Evolutionary conservation across 2,113 vertebrate genomes (phyloP).

Genomic region (Xiphophorus hellerii): DNA sequence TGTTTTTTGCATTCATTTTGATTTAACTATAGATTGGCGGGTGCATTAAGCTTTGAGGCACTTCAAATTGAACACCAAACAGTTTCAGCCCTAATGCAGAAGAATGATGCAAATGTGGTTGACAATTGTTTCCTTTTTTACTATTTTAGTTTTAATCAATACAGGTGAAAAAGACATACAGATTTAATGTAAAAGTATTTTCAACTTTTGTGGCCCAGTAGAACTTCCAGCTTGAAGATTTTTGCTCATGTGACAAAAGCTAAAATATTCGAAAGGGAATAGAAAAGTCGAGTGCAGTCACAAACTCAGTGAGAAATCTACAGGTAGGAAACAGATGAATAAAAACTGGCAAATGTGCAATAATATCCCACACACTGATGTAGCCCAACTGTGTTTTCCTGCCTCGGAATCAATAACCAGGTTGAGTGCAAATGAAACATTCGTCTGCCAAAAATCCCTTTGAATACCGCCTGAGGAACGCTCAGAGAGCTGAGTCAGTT

Average conservation of each 20-base stretch:
- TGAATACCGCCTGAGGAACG: conserved; percentile 43
- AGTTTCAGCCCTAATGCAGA: too few species aligned
- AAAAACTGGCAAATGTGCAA: conserved; percentile 40
- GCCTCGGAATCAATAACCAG: conserved; percentile 62
- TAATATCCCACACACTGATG: conserved; percentile 23
- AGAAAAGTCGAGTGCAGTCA: background rate
- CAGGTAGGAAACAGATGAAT: conserved; percentile 20
- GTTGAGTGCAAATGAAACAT: conserved; percentile 59
- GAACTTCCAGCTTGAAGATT: background rate
- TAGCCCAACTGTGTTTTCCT: conserved; percentile 45
- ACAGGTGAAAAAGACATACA: too few species aligned
- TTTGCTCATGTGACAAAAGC: background rate
- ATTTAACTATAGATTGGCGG: too few species aligned
- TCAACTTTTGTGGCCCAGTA: too few species aligned
- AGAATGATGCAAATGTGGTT: too few species aligned
- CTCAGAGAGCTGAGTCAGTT: conserved; percentile 63
- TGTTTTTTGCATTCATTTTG: too few species aligned
- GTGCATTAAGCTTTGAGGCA: too few species aligned
- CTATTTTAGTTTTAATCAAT: too few species aligned
- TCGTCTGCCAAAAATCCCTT: conserved; percentile 50
- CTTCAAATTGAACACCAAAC: too few species aligned
- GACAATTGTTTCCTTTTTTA: too few species aligned
- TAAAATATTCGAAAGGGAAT: background rate
- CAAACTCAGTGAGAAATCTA: conserved; percentile 1
- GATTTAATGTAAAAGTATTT: background rate